Conservation (phyloP, 2,888 invertebrate species). For the Nomada flava region DNA sequence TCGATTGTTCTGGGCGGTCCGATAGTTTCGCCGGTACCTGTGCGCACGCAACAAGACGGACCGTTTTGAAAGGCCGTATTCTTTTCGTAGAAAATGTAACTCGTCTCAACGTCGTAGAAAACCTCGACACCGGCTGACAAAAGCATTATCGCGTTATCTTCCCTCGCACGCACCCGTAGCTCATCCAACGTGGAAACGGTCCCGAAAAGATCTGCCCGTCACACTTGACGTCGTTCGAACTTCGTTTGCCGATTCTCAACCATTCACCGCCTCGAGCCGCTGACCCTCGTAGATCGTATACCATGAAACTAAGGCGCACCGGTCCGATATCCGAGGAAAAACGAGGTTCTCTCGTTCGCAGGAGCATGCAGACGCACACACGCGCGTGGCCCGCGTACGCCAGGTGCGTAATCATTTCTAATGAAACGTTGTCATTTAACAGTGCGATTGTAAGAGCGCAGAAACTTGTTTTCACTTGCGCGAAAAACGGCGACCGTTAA, state of each 20-base stretch:
- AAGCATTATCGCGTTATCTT: too few species aligned
- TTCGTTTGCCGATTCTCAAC: constrained; percentile 4
- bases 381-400: constrained; percentile 47
- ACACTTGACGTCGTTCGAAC: not conserved
- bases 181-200: too few species aligned
- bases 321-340: constrained; percentile 39
- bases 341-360: constrained; percentile 42
- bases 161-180: too few species aligned
- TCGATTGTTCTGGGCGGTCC: too few species aligned
- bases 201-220: too few species aligned
- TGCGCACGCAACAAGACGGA: too few species aligned
- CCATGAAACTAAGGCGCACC: constrained; percentile 29
- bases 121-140: too few species aligned
- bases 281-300: constrained; percentile 39
- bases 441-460: constrained; percentile 80
- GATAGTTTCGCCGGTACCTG: too few species aligned
- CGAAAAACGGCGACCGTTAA: constrained; percentile 84
- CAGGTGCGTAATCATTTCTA: constrained; percentile 82
- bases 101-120: too few species aligned
- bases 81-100: too few species aligned
- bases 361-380: constrained; percentile 20
- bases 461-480: constrained; percentile 83
- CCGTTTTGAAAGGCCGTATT: too few species aligned
- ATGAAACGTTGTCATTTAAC: constrained; percentile 82
- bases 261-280: not conserved